These are phyloP conservation scores for Vombatus ursinus DNA, from an alignment of 2,113 vertebrate genomes.

Conservation along the genomic window DNA sequence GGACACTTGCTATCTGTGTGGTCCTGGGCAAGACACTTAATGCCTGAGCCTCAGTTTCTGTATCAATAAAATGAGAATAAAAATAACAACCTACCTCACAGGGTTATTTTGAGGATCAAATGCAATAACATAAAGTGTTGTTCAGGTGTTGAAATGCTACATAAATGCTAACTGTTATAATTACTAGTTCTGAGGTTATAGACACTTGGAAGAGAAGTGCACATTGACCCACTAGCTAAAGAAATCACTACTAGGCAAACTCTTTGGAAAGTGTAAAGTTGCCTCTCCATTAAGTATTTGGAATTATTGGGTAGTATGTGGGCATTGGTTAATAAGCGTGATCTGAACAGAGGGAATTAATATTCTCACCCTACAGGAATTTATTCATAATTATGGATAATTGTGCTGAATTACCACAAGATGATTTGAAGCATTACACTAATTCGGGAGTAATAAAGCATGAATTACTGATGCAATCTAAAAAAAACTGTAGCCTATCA, in stretches of 20 bases:
- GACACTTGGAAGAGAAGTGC: background rate
- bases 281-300: background rate
- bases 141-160: background rate
- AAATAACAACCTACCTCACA: background rate
- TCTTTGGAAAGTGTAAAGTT: background rate
- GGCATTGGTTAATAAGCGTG: constrained; percentile 7
- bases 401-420: constrained; percentile 56
- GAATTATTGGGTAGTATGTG: background rate
- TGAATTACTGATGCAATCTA: constrained; percentile 68
- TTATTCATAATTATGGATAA: constrained; percentile 72
- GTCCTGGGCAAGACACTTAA: background rate
- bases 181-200: background rate
- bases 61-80: background rate
- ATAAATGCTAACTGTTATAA: background rate
- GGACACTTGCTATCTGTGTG: background rate
- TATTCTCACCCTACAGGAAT: constrained; percentile 62
- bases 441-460: constrained; percentile 56
- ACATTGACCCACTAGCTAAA: background rate
- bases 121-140: background rate
- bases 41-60: background rate
- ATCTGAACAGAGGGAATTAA: constrained; percentile 64
- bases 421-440: constrained; percentile 64
- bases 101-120: background rate
- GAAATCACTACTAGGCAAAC: background rate
- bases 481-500: constrained; percentile 60